Base-by-base conservation (phyloP, 1,140 invertebrate species). In the Bombus cullumanus region DNA sequence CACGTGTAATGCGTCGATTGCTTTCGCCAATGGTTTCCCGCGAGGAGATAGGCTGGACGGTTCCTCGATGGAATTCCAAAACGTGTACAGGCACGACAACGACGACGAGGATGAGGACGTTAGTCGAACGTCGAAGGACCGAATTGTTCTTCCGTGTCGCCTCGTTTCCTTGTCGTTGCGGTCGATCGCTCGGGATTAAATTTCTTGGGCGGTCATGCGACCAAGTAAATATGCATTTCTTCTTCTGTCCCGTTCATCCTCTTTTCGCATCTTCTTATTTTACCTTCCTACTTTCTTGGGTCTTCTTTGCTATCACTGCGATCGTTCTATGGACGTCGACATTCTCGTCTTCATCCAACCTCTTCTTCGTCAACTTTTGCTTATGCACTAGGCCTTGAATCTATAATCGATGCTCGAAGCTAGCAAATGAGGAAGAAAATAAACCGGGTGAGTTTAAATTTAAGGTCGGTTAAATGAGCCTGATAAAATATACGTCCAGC, bases 61-160 rank as follows among this genome's bases (percentile, higher is more conserved):
- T 59, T 72, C 37, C 43, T 34, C 68, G 80, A 76, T 72, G 75
- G 77, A 73, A 89, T 89, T 73, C 81, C 62, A 68, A 34, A 87
- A 72, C 76, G 86, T 57, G 82, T 22, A 15, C 53, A 59, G 43
- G 8, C 64, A 76, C 57, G 81, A 37, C 57, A 31, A 59, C 47
- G 64, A 66, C 39, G 39, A 31, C 22, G 79, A 83, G 39, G 77
- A 76, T 31, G 59, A 64, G 37, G 75, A 81, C 71, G 69, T 74
- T 80, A 43, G 59, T 53, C 74, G 62, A 74, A 43, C 69, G 85
- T 78, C 73, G 81, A 78, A 83, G 43, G 64, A 62, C 87, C 82
- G 47, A 53, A 91, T 91, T 91, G 90, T 91, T 91, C 82, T 91
- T 91, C 82, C 89, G 89, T 87, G 83, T 91, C 87, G 87, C 75